phyloP scores from a whole-genome alignment of 2,888 invertebrate genomes.

The Calephelis perditalis region DNA sequence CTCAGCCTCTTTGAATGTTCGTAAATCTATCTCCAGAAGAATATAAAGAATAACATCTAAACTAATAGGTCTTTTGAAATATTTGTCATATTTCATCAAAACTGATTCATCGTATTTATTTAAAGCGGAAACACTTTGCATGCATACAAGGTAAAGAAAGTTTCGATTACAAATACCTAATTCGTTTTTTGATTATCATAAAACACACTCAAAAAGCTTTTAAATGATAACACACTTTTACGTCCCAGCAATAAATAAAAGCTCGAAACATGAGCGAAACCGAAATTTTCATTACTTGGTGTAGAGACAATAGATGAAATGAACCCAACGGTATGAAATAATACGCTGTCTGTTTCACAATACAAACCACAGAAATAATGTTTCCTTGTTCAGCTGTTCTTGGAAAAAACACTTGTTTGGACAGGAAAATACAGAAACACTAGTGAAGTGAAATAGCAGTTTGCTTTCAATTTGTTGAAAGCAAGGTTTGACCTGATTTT shows the following conservation, averaged over 20 bases:
- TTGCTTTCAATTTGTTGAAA: constrained; percentile 51
- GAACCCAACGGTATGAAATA: constrained; percentile 42
- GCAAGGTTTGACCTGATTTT: constrained; percentile 49
- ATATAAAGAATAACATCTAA: too few species aligned
- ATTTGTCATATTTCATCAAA: too few species aligned
- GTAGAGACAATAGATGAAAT: constrained; percentile 55
- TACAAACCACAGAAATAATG: constrained; percentile 11
- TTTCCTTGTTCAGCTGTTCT: constrained; percentile 13
- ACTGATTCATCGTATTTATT: too few species aligned
- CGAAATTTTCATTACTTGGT: constrained; percentile 48
- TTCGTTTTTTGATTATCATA: too few species aligned
- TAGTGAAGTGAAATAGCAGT: constrained; percentile 32
- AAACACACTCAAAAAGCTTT: too few species aligned
- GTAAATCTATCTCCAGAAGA: too few species aligned
- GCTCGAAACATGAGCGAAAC: constrained; percentile 20
- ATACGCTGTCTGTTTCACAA: constrained; percentile 22
- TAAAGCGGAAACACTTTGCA: too few species aligned
- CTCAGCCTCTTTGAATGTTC: too few species aligned
- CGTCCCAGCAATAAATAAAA: neutral
- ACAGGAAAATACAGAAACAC: constrained; percentile 32
- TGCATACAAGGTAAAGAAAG: too few species aligned
- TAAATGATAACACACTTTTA: too few species aligned
- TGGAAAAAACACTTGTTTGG: constrained; percentile 25
- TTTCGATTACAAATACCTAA: too few species aligned
- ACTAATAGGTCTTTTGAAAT: too few species aligned